A percentile compares a stretch with the other conserved stretches of the same genome.
phyloP scores from a whole-genome alignment of 2,888 invertebrate genomes.

The Adelognathus sp. region DNA sequence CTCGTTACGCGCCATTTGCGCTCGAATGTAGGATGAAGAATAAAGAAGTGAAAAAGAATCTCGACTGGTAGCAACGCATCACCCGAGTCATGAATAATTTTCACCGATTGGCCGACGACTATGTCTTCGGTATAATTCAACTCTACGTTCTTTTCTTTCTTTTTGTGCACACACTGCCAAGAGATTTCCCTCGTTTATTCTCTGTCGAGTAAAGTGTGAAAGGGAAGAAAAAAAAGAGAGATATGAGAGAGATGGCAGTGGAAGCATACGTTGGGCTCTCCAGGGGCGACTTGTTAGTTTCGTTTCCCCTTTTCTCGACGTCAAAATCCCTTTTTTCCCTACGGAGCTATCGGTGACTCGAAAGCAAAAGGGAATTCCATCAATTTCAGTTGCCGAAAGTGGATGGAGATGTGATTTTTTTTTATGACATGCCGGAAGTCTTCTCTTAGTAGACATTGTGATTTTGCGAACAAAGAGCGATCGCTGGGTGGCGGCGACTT shows the following conservation, averaged over 20 bases:
- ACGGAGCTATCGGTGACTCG: background rate
- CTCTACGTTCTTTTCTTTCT: background rate
- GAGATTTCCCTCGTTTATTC: background rate
- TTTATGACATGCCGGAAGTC: background rate
- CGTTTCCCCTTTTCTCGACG: background rate
- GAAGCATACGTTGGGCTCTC: background rate
- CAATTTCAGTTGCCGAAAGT: constrained; percentile 9
- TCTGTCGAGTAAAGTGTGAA: background rate
- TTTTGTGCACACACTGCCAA: background rate
- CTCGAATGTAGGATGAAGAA: background rate
- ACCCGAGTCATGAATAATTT: constrained; percentile 21
- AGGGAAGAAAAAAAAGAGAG: background rate
- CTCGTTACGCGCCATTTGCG: constrained; percentile 16
- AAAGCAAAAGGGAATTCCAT: constrained; percentile 13
- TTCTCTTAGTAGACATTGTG: too few relatives aligned
- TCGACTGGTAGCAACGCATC: background rate
- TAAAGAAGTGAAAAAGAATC: background rate
- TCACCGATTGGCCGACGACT: constrained; percentile 4
- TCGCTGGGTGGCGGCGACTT: too few relatives aligned
- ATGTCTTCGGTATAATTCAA: background rate
- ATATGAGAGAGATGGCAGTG: background rate
- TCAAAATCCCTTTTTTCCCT: background rate
- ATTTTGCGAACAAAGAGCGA: too few relatives aligned
- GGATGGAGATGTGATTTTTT: background rate
- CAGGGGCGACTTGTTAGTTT: background rate